Evolutionary conservation across 2,888 invertebrate genomes (phyloP), one percentile per base, ranked within the genome.

Genomic region (Drosophila infuscata): DNA sequence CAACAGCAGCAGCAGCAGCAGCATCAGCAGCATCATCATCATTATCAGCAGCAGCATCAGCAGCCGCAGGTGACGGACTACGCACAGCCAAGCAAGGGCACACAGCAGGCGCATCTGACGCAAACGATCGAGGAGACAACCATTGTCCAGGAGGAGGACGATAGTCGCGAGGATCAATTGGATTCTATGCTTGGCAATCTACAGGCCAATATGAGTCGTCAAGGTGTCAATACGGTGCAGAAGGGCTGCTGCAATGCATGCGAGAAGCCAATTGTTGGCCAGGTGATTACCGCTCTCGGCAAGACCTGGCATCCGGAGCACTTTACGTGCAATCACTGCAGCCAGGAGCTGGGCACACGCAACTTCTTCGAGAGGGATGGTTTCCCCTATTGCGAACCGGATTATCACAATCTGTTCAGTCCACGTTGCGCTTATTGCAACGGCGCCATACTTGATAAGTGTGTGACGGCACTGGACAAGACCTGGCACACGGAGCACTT

Each of bases 231-330:
- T 93, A 99, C 99, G 78, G 98, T 99, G 90, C 99, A 99, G 93
- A 99, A 99, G 94, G 99, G 99, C 91, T 98, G 99, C 95, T 99
- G 99, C 96, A 98, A 96, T 93, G 98, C 98, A 85, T 99, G 99
- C 95, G 98, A 98, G 94, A 99, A 99, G 92, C 98, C 99, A 81
- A 99, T 99, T 94, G 98, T 99, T 74, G 99, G 99, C 88, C 99
- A 99, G 96, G 96, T 96, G 92, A 93, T 93, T 48, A 99, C 99
- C 76, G 99, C 99, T 29, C 93, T 99, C 93, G 99, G 99, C 64
- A 97, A 98, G 94, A 99, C 99, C 78, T 99, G 99, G 99, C 99
- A 99, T 94, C 99, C 99, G 54, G 99, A 99, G 94, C 99, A 99
- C 94, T 99, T 99, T 94, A 97, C 97, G 72, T 99, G 99, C 94